Evolutionary conservation across 2,113 vertebrate genomes (phyloP).

Genomic region (Lagenorhynchus albirostris): DNA sequence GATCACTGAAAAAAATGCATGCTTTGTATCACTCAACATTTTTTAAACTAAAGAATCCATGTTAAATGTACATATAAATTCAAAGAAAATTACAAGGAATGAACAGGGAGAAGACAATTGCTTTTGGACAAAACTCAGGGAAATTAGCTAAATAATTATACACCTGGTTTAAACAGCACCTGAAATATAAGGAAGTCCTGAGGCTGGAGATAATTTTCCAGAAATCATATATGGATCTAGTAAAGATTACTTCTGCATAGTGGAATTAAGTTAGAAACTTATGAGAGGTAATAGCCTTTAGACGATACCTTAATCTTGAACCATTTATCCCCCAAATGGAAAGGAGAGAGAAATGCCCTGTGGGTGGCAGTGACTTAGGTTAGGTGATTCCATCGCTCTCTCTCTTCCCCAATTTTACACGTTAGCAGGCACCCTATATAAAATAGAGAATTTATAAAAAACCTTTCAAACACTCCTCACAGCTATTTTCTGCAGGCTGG

Average conservation of each 20-base stretch:
- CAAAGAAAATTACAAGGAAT: background rate
- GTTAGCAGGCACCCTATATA: background rate
- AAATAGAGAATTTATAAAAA: background rate
- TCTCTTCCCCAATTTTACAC: background rate
- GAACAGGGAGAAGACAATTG: background rate
- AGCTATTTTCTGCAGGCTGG: background rate
- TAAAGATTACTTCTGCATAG: background rate
- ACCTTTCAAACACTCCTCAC: background rate
- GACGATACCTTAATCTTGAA: background rate
- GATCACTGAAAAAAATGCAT: background rate
- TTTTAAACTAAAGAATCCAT: background rate
- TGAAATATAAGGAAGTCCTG: background rate
- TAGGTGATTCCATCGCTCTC: background rate
- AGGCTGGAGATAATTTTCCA: background rate
- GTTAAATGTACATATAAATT: background rate
- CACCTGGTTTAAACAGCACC: background rate
- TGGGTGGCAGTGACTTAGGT: background rate
- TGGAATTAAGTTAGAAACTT: constrained; percentile 25
- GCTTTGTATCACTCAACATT: background rate
- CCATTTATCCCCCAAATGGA: background rate
- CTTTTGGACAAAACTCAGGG: background rate
- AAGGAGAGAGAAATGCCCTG: background rate
- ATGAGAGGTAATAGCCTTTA: background rate
- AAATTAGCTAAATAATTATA: constrained; percentile 5
- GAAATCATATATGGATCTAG: background rate